Evolutionary conservation across 2,113 vertebrate genomes (phyloP), one percentile per base, ranked within the genome.

Genomic region (Periophthalmus modestus): DNA sequence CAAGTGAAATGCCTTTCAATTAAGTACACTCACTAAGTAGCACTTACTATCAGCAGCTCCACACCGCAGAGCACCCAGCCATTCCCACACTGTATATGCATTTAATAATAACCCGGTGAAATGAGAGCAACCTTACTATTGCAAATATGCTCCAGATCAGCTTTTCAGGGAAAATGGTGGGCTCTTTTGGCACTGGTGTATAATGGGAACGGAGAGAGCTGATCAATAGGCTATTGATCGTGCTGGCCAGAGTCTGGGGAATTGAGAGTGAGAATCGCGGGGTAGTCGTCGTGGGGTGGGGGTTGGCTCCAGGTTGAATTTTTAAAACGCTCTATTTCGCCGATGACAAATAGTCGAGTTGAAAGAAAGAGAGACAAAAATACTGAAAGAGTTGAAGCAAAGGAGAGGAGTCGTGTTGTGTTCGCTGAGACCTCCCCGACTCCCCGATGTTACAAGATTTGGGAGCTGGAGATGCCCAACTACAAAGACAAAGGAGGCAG

Each of bases 211-310:
- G 92, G 92, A 92, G 93, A 89, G 92, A 92, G 90, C 75, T 92
- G 93, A 95, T 95, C 94, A 89, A 95, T 95, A 94, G 81, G 78
- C 78, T 93, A 95, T 94, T 92, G 94, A 95, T 94, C 75, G 80
- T 80, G 92, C 91, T 82, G 92, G 93, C 89, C 85, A 89, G 91
- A 89, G 91, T 93, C 92, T 91, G 88, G 92, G 89, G 93, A 92
- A 94, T 93, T 92, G 92, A 93, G 92, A 92, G 92, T 90, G 92
- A 93, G 90, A 91, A 92, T 87, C 87, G 82, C 87, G 79, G 85
- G 87, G 87, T 62, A 87, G 86, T 87, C 70, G 68, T 59, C 57
- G 59, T 34, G 59, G 86, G 87, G 88, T 90, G 92, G 91, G 91
- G 88, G 91, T 87, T 89, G 89, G 90, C 83, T 92, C 88, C 89